Conservation (phyloP, 2,888 invertebrate species). For the Odontomyia ornata region DNA sequence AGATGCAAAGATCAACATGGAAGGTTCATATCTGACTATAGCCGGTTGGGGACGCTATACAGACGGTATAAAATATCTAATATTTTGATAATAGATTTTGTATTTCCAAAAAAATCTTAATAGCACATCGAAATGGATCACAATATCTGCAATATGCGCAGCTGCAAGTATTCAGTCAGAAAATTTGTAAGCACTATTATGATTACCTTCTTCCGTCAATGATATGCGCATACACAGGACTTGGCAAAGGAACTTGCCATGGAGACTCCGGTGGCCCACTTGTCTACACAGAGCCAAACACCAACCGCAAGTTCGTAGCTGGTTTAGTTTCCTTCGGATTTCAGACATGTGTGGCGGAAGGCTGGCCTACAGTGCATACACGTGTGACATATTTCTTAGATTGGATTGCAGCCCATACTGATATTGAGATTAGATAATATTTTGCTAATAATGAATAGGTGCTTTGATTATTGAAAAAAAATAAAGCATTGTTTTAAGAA, state of each 20-base stretch:
- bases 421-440: conserved; percentile 15
- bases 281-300: conserved; percentile 49
- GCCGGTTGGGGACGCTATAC: conserved; percentile 59
- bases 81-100: no score
- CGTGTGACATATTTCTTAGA: conserved; percentile 42
- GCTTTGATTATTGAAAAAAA: no score
- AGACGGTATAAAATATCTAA: no score
- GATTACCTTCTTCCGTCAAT: not conserved
- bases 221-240: conserved; percentile 54
- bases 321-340: conserved; percentile 16
- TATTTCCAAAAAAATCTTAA: no score
- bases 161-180: not conserved
- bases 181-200: not conserved
- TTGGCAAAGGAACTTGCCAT: conserved; percentile 57
- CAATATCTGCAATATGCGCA: not conserved
- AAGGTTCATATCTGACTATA: conserved; percentile 55
- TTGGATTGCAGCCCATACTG: conserved; percentile 36
- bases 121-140: not conserved
- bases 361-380: conserved; percentile 32
- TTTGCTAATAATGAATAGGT: no score
- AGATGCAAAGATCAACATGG: conserved; percentile 47
- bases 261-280: conserved; percentile 62
- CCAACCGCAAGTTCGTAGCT: not conserved
- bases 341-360: not conserved
- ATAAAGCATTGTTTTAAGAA: no score